Evolutionary conservation across 2,113 vertebrate species (phyloP).

Genomic region (Physeter macrocephalus): DNA sequence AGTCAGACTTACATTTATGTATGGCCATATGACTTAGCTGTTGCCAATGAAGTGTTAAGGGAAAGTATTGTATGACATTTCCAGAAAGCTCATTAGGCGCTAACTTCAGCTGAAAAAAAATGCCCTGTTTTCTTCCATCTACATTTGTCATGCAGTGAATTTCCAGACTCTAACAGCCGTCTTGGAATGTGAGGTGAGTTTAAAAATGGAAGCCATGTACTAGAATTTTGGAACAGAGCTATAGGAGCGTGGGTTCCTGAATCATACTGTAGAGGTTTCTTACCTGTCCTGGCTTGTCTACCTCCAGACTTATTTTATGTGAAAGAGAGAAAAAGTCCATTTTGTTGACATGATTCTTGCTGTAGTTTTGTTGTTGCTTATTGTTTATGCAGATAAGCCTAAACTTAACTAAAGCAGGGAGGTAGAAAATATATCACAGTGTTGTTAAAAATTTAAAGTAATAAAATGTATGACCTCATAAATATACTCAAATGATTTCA

Average conservation of each 20-base stretch:
- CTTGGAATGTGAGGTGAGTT: background rate
- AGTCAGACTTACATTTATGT: background rate
- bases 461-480: background rate
- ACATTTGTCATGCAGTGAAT: background rate
- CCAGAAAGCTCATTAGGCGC: background rate
- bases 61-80: background rate
- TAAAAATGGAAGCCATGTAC: background rate
- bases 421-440: background rate
- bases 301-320: background rate
- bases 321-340: background rate
- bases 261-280: background rate
- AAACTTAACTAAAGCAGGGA: background rate
- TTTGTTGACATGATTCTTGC: background rate
- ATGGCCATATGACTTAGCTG: background rate
- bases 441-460: background rate
- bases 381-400: background rate
- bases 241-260: background rate
- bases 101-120: background rate
- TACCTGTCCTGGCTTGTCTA: background rate
- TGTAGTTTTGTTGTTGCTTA: background rate
- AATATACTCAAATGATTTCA: background rate
- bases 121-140: background rate
- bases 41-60: background rate
- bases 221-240: background rate
- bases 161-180: background rate